Evolutionary conservation across 2,113 vertebrate species (phyloP).

Genomic region (Gila orcuttii): DNA sequence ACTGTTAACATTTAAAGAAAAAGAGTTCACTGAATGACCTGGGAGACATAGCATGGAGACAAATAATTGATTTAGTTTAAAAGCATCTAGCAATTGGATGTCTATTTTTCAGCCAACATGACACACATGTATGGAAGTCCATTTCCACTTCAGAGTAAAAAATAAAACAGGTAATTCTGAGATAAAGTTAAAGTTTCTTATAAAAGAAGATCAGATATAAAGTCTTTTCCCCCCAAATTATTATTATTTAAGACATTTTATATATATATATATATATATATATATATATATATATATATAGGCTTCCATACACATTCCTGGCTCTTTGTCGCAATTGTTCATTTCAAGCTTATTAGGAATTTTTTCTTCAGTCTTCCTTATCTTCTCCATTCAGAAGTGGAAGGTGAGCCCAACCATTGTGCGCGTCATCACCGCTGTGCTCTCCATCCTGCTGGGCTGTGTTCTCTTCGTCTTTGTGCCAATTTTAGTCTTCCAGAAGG

Average conservation of each 20-base stretch:
- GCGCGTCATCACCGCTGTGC: slow-evolving; percentile 82
- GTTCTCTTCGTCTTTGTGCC: slow-evolving; percentile 85
- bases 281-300: neutral
- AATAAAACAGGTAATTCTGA: too few relatives aligned
- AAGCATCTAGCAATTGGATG: too few relatives aligned
- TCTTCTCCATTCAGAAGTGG: slow-evolving; percentile 80
- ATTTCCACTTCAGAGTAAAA: too few relatives aligned
- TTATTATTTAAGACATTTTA: too few relatives aligned
- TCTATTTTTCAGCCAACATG: too few relatives aligned
- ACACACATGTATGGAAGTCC: too few relatives aligned
- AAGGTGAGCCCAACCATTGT: slow-evolving; percentile 84
- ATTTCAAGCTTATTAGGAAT: neutral
- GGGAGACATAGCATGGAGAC: neutral
- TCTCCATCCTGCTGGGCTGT: slow-evolving; percentile 86
- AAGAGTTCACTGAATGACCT: neutral
- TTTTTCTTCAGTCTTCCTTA: slow-evolving; percentile 27
- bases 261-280: neutral
- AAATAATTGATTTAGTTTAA: neutral
- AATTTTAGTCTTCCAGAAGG: slow-evolving; percentile 80
- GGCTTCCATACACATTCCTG: neutral
- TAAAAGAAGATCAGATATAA: too few relatives aligned
- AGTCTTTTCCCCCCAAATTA: too few relatives aligned
- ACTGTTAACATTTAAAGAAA: neutral
- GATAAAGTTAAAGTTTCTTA: too few relatives aligned
- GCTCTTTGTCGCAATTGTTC: neutral